These are phyloP conservation scores for Lasioglossum albipes DNA, from an alignment of 1,140 invertebrate species.

Conservation along the genomic window DNA sequence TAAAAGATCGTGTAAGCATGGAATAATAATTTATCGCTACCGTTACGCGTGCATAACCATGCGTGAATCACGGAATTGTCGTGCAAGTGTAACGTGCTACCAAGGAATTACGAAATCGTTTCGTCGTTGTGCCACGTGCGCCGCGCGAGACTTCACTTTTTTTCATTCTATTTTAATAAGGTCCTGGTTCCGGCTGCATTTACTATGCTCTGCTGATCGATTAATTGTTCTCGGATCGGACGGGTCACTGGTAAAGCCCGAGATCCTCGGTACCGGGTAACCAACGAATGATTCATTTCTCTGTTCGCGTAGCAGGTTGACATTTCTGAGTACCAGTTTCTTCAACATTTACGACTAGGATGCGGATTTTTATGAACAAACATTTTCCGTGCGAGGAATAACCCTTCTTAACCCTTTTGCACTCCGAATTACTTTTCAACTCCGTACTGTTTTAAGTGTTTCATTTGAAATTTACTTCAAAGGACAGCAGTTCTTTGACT, in stretches of 20 bases:
- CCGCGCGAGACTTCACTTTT: neutral
- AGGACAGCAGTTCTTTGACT: too few species aligned
- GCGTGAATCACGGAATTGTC: constrained; percentile 61
- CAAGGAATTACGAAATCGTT: constrained; percentile 54
- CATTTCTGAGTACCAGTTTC: neutral
- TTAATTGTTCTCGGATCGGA: constrained; percentile 34
- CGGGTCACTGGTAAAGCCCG: constrained; percentile 3
- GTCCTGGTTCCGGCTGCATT: constrained; percentile 51
- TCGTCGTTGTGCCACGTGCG: constrained; percentile 25
- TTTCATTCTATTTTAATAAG: constrained; percentile 34
- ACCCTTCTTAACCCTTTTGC: too few species aligned
- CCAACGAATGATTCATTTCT: neutral
- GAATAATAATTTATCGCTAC: constrained; percentile 46
- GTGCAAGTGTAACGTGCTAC: constrained; percentile 40
- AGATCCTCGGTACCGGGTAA: neutral
- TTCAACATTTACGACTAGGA: too few species aligned
- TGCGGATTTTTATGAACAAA: too few species aligned
- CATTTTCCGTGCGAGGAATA: too few species aligned
- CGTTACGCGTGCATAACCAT: constrained; percentile 55
- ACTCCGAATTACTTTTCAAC: too few species aligned
- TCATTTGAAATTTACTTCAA: too few species aligned
- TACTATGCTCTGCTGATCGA: constrained; percentile 12
- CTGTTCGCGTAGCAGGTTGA: neutral
- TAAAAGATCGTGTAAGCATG: constrained; percentile 10
- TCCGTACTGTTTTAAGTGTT: too few species aligned